A percentile compares a stretch with the other conserved stretches of the same genome.
These are phyloP conservation scores for Anadara kagoshimensis DNA, from an alignment of 1,140 invertebrate genomes.

Conservation along the genomic window DNA sequence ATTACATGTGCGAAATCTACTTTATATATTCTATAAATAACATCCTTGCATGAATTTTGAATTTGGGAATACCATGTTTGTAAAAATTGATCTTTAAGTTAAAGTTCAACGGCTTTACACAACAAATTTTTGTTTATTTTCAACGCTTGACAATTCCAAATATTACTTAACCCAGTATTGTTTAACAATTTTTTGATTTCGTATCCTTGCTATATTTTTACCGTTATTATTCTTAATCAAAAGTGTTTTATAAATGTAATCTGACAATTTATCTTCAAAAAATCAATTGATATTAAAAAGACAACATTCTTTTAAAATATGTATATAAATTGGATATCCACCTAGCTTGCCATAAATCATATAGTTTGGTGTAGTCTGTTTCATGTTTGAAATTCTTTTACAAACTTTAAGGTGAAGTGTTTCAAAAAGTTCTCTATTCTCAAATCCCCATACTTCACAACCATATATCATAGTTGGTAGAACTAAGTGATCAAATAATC, in stretches of 20 bases:
- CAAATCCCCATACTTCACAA: background rate
- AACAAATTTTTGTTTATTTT: too few species aligned
- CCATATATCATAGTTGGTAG: background rate
- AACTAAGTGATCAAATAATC: background rate
- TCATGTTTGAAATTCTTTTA: background rate
- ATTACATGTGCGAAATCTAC: too few species aligned
- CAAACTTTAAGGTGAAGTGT: background rate
- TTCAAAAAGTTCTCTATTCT: background rate
- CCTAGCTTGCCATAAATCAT: background rate
- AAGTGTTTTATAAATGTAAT: background rate
- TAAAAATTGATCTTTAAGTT: too few species aligned
- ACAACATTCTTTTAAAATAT: background rate
- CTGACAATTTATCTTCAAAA: background rate
- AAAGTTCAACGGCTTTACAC: too few species aligned
- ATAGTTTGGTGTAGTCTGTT: background rate
- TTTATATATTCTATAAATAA: too few species aligned
- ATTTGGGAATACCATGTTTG: too few species aligned
- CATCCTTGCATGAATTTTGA: too few species aligned
- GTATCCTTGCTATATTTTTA: too few species aligned
- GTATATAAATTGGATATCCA: background rate
- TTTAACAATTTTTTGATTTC: too few species aligned
- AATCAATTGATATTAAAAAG: background rate
- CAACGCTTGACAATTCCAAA: too few species aligned
- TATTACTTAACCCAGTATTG: too few species aligned
- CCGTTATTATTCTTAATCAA: too few species aligned